Base-by-base conservation (phyloP, 2,797 vertebrate genomes). In the Alfaro cultratus region DNA sequence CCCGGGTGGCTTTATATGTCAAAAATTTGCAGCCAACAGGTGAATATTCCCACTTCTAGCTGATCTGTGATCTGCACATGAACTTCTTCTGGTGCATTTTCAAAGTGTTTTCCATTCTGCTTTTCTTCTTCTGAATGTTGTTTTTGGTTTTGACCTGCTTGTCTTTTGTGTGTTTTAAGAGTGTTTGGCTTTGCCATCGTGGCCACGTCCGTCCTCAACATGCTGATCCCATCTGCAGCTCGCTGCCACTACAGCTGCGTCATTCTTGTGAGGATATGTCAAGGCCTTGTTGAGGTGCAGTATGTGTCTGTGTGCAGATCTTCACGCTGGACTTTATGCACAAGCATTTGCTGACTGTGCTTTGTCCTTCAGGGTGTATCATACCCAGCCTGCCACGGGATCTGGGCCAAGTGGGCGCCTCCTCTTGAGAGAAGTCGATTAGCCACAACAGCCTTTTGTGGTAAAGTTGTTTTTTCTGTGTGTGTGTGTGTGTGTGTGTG, bases 391-490 rank as follows among this genome's bases (percentile, higher is more conserved):
- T 99, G 98, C 79, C 98, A 99, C 0, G 98, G 98, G 1, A 99
- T 99, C 90, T 99, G 98, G 98, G 98, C 97, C 91, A 99, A 99
- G 88, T 99, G 98, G 98, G 98, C 98, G 1, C 98, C 98, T 76
- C 98, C 98, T 39, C 88, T 99, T 79, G 98, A 99, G 85, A 97
- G 98, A 90, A 99, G 98, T 91, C 96, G 98, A 82, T 91, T 99
- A 94, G 98, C 97, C 86, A 99, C 98, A 85, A 99, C 98, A 51
- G 99, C 98, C 86, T 99, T 99, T 84, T 99, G 98, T 94, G 98
- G 98, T 99, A 94, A 94, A 72, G n/a, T 34, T 34, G 29, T 45
- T 85, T 62, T 77, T 1, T 16, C 11, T 29, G 46, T 31, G 57
- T 6, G 18, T 53, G 31, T 6, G 8, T 70, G 47, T 13, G 15